A percentile compares a stretch with the other conserved stretches of the same genome.
phyloP scores from a whole-genome alignment of 2,797 vertebrate genomes.

The Uromys caudimaculatus region DNA sequence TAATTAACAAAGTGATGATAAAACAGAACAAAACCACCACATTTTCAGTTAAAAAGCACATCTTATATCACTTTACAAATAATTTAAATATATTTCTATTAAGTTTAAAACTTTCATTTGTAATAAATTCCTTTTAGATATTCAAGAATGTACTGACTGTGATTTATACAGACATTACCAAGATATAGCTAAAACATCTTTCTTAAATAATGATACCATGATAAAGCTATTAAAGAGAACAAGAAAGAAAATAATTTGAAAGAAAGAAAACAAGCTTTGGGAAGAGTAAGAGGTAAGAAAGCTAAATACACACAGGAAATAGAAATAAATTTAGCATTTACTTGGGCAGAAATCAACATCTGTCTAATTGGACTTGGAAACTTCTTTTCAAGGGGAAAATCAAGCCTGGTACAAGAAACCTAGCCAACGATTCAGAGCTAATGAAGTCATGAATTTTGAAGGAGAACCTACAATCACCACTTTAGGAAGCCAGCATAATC shows the following conservation, averaged over 20 bases:
- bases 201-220: not conserved
- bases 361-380: not conserved
- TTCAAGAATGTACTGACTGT: not conserved
- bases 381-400: not conserved
- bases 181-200: not conserved
- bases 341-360: not conserved
- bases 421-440: too few relatives aligned
- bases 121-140: not conserved
- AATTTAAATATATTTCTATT: not conserved
- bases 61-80: not conserved
- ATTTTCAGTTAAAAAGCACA: slow-evolving; percentile 17
- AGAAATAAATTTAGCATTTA: not conserved
- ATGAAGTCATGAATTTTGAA: not conserved
- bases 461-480: not conserved
- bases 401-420: not conserved
- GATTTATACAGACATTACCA: not conserved
- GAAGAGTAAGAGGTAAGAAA: not conserved
- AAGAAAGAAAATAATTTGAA: not conserved
- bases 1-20: not conserved
- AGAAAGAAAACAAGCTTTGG: not conserved
- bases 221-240: not conserved
- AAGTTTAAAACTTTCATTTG: not conserved
- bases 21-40: not conserved
- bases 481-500: too few relatives aligned
- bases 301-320: not conserved